Evolutionary conservation across 2,888 invertebrate genomes (phyloP), one percentile per base, ranked within the genome.

Genomic region (Eilema caniola): DNA sequence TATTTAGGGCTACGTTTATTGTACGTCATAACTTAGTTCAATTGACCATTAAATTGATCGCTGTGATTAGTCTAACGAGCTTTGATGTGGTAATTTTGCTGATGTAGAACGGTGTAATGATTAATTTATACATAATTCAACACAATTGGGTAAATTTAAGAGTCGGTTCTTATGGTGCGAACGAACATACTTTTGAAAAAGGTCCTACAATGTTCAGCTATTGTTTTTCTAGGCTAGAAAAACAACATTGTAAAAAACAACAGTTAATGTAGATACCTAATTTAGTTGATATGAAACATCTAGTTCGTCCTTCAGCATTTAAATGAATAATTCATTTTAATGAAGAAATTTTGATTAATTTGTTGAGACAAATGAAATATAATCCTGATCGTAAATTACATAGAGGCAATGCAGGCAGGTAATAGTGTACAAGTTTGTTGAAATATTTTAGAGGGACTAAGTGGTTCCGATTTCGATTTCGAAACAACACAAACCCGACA

Each of bases 31-130:
- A 66, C 41, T 66, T 66, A 56, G 62, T 62, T 69, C 65, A 70
- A 70, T 69, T 59, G 25, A 23, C 66, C 61, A 66, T 77, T 33
- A 69, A 69, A 69, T 70, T 62, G 68, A 64, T 70, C 59, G 59
- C 64, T 53, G 68, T 71, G 41, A 70, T 73, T 63, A 61, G 14
- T 37, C n/a, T 62, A 28, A 70, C 41, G 57, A 66, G 23, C 10
- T 33, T 57, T 57, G 33, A 20, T n/a, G 31, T 61, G 20, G n/a
- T 31, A 31, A 31, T 28, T 20, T 25, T 61, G 31, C 3, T 31
- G 11, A 61, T 25, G 20, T n/a, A 12, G 33, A 61, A 31, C 16
- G 61, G n/a, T 31, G 28, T 61, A 20, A 31, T 10, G 31, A 59
- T 59, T 23, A 59, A 59, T 59, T 23, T 8, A 5, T 23, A 59